A percentile compares a stretch with the other conserved stretches of the same genome.
phyloP scores from a whole-genome alignment of 2,113 vertebrate genomes.

The Sclerurus mexicanus region DNA sequence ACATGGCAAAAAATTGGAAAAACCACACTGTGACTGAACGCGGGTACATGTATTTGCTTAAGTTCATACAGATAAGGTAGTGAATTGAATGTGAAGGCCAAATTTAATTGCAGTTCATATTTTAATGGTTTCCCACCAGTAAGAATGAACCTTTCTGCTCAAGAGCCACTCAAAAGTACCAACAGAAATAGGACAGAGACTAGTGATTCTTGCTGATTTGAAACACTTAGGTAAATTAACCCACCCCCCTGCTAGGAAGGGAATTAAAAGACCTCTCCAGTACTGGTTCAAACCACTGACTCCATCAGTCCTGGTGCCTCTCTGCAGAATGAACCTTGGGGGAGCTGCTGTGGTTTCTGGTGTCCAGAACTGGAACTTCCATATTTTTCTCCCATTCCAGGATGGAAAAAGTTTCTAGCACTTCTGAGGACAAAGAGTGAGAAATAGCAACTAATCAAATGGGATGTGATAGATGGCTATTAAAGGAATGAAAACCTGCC shows the following conservation, averaged over 20 bases:
- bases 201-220: not conserved
- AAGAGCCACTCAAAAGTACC: not conserved
- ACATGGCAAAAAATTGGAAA: not conserved
- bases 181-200: not conserved
- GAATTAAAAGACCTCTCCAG: not conserved
- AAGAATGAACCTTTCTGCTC: not conserved
- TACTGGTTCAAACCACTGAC: rapidly evolving
- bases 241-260: not conserved
- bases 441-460: not conserved
- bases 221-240: not conserved
- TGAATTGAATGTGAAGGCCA: not conserved
- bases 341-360: not conserved
- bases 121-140: not conserved
- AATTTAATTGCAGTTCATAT: not conserved
- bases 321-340: rapidly evolving
- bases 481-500: constrained; percentile 17
- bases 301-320: not conserved
- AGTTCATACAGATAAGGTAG: not conserved
- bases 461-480: not conserved
- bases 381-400: not conserved
- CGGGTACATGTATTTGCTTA: not conserved
- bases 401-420: not conserved
- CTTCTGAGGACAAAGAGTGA: not conserved
- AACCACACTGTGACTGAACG: not conserved
- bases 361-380: not conserved